Conservation (phyloP, 2,113 vertebrate genomes). For the Protobothrops flavoviridis region DNA sequence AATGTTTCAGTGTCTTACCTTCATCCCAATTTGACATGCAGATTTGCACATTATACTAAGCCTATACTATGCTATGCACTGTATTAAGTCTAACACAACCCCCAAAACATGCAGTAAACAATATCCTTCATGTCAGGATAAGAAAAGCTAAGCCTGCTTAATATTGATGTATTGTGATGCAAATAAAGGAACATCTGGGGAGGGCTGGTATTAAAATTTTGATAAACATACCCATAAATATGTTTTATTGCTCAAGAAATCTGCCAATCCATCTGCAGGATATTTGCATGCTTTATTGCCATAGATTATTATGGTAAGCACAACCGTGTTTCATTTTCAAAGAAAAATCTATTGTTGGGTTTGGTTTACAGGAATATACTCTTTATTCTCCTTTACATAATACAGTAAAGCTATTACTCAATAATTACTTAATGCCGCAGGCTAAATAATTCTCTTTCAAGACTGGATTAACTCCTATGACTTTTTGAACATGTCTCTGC, state of each 20-base stretch:
- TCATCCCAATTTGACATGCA: background rate
- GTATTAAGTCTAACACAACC: background rate
- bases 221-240: background rate
- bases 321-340: accelerated
- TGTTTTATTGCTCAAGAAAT: accelerated
- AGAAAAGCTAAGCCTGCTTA: background rate
- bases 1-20: background rate
- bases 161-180: background rate
- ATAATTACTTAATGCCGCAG: background rate
- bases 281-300: accelerated
- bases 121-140: background rate
- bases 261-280: accelerated
- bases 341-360: accelerated
- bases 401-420: background rate
- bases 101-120: background rate
- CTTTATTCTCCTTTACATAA: background rate
- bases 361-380: accelerated
- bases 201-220: background rate
- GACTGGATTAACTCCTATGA: background rate
- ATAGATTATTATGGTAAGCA: background rate
- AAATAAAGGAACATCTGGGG: background rate
- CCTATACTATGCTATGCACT: background rate
- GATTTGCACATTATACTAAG: background rate
- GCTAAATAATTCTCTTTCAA: background rate
- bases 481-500: background rate